phyloP scores from a whole-genome alignment of 2,797 vertebrate genomes.

The Catostomus latipinnis region DNA sequence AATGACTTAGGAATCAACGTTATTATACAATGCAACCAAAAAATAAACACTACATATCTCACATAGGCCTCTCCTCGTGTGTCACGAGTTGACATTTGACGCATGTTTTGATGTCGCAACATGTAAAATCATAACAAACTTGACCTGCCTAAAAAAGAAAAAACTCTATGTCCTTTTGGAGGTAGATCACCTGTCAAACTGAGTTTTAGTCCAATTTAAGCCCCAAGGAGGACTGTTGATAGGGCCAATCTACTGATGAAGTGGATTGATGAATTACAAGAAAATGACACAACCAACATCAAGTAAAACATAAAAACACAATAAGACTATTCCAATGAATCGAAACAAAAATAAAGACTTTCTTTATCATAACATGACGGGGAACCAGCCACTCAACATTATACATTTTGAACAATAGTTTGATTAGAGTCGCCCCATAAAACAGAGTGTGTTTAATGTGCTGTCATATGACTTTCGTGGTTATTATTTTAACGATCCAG shows the following conservation, averaged over 20 bases:
- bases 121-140: constrained; percentile 3
- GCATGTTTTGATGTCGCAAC: constrained; percentile 50
- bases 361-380: too few species aligned
- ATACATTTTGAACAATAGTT: too few species aligned
- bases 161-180: background rate
- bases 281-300: background rate
- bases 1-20: too few species aligned
- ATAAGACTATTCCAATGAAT: background rate
- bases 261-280: too few species aligned
- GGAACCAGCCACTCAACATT: too few species aligned
- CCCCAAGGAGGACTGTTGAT: background rate
- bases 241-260: background rate
- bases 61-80: background rate
- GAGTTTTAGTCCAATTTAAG: background rate
- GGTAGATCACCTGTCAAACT: background rate
- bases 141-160: background rate
- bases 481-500: background rate
- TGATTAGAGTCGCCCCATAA: background rate
- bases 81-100: constrained; percentile 18
- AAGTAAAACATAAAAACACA: background rate
- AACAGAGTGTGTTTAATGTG: background rate
- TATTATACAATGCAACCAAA: too few species aligned
- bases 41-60: too few species aligned
- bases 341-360: background rate
- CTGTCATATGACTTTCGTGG: background rate